Base-by-base conservation (phyloP, 2,797 vertebrate genomes). In the Agapornis canus region DNA sequence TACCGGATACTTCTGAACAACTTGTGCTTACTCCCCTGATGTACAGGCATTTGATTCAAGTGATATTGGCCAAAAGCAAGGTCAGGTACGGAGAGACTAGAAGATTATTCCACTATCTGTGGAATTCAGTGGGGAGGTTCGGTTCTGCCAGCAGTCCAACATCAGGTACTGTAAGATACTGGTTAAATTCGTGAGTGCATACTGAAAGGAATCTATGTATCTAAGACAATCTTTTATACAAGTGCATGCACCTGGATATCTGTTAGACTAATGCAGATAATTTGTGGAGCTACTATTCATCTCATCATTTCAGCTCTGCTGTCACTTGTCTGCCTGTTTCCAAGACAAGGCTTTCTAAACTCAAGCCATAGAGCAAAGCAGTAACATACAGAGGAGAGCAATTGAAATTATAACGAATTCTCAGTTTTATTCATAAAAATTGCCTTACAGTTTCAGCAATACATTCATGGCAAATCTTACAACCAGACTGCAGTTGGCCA, bases 131-230 rank as follows among this genome's bases (percentile, higher is more conserved):
- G 16, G 21, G 42, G 40, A 35, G 21, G 43, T 25, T 19, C 3
- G 2, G 31, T 71, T 77, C 54, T 90, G 40, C 20, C 57, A 86
- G 31, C 22, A 75, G 63, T 22, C 43, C 40, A 48, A 5, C 22
- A 47, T 2, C 0, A 1, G 70, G 19, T 27, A 37, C 39, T 1
- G 0, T 39, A 70, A 70, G 11, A 60, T 13, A 75, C 12, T 64
- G 20, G 77, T 18, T 37, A 66, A 64, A 73, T 86, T 61, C 2
- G 10, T 35, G 10, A 61, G 21, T 25, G 23, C 5, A 3, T 45
- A 65, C 31, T 88, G 64, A 87, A 71, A 78, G 73, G 23, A 73
- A 71, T 43, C 9, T 69, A 3, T 42, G 10, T 10, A 19, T 42
- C 32, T 57, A 56, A 79, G 42, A 69, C 13, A 39, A 45, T 90